Base-by-base conservation (phyloP, 1,140 invertebrate genomes). In the Apolygus lucorum region DNA sequence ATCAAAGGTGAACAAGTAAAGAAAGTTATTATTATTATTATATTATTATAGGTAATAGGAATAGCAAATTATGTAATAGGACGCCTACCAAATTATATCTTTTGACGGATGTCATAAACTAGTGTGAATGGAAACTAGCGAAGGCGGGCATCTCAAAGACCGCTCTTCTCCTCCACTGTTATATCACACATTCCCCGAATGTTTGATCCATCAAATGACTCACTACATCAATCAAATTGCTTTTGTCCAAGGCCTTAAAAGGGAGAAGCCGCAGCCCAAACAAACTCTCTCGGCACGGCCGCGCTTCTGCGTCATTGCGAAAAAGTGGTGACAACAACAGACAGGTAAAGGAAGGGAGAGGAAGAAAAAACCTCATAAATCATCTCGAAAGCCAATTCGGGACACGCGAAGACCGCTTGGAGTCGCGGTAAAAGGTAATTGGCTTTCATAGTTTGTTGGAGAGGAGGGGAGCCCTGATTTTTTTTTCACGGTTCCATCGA, bases 161-260 rank as follows among this genome's bases (percentile, higher is more conserved):
- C n/a, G n/a, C n/a, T n/a, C n/a, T n/a, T n/a, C n/a, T 42, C 4
- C 4, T 4, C 8, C 54, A 59, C 22, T 11, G 54, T 59, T 59
- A 24, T 59, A 21, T 59, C 54, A 59, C 54, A 59, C 54, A 59
- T 59, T 59, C 54, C 22, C 22, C 22, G 54, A 22, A 59, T 59
- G 54, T 59, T 59, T 59, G 54, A 59, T 59, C 54, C 54, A 21
- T 59, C 54, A 59, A 59, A 59, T 59, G 54, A 59, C 54, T 59
- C 13, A 4, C 54, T 11, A 59, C 54, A 59, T 59, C 54, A 59
- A 59, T 59, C 54, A 59, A 59, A 59, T 59, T 24, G 54, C 54
- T 59, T 59, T 59, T 59, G 54, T 59, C 13, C 8, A 13, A 21
- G 11, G 54, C 54, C 54, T 59, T 59, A 59, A 59, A 59, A 59